A percentile compares a stretch with the other conserved stretches of the same genome.
These are phyloP conservation scores for Gymnarchus niloticus DNA, from an alignment of 2,113 vertebrate genomes.

Conservation along the genomic window DNA sequence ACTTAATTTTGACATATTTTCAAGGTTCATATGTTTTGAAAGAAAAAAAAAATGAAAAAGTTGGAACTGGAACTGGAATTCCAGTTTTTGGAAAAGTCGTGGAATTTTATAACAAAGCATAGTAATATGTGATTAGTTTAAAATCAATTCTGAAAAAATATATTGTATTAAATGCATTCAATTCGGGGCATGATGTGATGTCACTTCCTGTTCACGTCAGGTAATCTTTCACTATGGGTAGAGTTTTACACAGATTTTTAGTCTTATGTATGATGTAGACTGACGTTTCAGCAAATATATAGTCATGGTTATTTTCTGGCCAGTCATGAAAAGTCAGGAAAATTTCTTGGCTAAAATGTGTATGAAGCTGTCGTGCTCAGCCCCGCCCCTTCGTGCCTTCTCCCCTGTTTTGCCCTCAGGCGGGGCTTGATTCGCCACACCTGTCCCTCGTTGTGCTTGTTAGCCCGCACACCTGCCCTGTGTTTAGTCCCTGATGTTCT, in stretches of 20 bases:
- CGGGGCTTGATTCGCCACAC: no score
- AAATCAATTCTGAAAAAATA: not conserved
- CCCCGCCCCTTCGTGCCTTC: no score
- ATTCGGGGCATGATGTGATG: not conserved
- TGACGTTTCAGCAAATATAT: slow-evolving; percentile 4
- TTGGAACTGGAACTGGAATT: no score
- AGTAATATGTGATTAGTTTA: slow-evolving; percentile 3
- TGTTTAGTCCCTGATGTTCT: no score
- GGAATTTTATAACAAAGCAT: not conserved
- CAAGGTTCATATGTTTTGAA: not conserved
- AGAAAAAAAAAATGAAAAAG: not conserved
- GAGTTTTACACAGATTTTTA: not conserved
- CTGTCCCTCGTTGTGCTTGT: no score
- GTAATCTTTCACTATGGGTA: not conserved
- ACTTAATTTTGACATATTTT: not conserved
- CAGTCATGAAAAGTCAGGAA: not conserved
- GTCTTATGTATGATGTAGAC: not conserved
- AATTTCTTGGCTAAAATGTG: no score
- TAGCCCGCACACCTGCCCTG: no score
- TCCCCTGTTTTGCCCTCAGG: no score
- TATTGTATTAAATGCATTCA: not conserved
- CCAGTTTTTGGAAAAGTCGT: not conserved
- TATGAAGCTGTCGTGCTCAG: no score
- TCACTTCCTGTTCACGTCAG: slow-evolving; percentile 1
- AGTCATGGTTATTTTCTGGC: no score